Conservation (phyloP, 2,113 vertebrate genomes). For the Crocuta crocuta region DNA sequence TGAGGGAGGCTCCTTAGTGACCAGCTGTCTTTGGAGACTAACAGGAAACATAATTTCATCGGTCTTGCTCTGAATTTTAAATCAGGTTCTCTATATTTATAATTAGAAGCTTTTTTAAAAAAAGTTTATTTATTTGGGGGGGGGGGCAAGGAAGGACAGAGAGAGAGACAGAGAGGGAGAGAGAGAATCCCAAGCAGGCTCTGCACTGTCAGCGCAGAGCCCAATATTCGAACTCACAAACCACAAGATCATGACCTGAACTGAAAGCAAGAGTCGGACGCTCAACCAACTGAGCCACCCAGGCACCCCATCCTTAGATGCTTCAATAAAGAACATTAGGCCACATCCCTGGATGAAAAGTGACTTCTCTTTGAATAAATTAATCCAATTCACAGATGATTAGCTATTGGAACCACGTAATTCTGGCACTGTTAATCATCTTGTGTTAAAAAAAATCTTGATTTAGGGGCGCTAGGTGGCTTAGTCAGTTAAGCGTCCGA, state of each 20-base stretch:
- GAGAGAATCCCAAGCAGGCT: too few relatives aligned
- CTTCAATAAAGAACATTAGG: background rate
- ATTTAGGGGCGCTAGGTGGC: background rate
- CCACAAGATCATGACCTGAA: too few relatives aligned
- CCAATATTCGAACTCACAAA: too few relatives aligned
- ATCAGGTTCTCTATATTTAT: too few relatives aligned
- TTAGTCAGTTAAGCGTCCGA: too few relatives aligned
- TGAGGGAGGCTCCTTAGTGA: background rate
- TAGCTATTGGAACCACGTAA: background rate
- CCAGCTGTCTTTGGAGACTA: background rate
- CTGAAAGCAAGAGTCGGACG: too few relatives aligned
- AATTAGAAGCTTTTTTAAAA: too few relatives aligned
- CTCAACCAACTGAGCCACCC: too few relatives aligned
- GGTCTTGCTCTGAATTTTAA: background rate
- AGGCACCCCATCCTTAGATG: background rate
- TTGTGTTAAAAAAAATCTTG: background rate
- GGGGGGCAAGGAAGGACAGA: too few relatives aligned
- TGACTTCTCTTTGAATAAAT: slow-evolving; percentile 9
- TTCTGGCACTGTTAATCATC: background rate
- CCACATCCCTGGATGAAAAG: background rate
- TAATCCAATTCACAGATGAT: background rate
- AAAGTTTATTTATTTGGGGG: too few relatives aligned
- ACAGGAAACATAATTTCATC: background rate
- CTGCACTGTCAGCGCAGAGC: too few relatives aligned
- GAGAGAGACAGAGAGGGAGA: too few relatives aligned